These are phyloP conservation scores for Nasonovia ribisnigri DNA, from an alignment of 2,888 invertebrate species.

Conservation along the genomic window DNA sequence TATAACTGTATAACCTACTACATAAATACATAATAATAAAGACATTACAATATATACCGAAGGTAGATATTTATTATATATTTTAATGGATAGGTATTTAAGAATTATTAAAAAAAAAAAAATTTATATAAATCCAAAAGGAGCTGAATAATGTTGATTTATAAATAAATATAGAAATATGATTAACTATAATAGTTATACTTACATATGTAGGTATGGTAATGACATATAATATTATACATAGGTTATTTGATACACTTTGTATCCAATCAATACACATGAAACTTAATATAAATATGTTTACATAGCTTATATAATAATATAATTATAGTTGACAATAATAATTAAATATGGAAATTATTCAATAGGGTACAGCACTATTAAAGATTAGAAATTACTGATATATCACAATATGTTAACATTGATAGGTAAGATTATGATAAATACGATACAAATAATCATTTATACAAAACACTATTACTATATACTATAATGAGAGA, in stretches of 20 bases:
- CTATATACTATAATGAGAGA: not conserved
- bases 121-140: not conserved
- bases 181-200: not conserved
- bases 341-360: not conserved
- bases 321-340: not conserved
- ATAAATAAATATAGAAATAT: not conserved
- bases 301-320: not conserved
- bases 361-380: not conserved
- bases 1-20: too few relatives aligned
- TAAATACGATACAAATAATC: not conserved
- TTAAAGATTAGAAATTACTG: conserved; percentile 2
- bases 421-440: conserved; percentile 34
- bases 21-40: not conserved
- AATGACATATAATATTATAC: not conserved
- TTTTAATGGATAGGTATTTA: not conserved
- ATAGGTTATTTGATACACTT: not conserved
- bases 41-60: not conserved
- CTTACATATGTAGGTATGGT: not conserved
- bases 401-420: conserved; percentile 57
- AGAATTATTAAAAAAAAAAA: not conserved
- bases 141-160: not conserved
- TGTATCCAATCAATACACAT: not conserved
- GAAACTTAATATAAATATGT: not conserved
- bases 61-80: not conserved
- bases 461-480: not conserved